Conservation (phyloP, 1,140 invertebrate genomes). For the Metaphire vulgaris region DNA sequence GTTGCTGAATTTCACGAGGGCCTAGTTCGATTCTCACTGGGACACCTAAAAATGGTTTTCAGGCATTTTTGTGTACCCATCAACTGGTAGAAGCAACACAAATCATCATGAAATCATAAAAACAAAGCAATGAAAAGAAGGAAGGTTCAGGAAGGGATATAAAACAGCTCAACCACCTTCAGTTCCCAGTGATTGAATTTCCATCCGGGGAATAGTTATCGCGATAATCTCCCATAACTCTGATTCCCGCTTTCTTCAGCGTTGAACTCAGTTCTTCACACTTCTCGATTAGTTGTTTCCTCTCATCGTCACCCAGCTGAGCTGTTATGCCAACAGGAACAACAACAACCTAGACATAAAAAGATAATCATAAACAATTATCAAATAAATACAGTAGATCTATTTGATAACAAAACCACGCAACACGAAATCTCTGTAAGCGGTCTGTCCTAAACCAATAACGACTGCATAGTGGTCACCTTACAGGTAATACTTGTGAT, state of each 20-base stretch:
- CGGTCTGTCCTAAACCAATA: too few relatives aligned
- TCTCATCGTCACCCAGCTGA: slow-evolving; percentile 65
- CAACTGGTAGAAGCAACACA: too few relatives aligned
- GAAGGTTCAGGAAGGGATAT: neutral
- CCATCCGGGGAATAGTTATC: slow-evolving; percentile 98
- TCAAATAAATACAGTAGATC: neutral
- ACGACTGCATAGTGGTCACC: too few relatives aligned
- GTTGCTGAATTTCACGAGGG: slow-evolving; percentile 82
- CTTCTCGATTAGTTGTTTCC: slow-evolving; percentile 62
- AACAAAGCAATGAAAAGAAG: too few relatives aligned
- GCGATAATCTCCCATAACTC: slow-evolving; percentile 72
- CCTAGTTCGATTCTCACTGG: slow-evolving; percentile 92
- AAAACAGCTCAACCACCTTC: slow-evolving; percentile 60
- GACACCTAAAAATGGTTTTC: slow-evolving; percentile 61
- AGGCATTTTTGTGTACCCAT: neutral
- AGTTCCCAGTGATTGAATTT: slow-evolving; percentile 99
- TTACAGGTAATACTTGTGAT: too few relatives aligned
- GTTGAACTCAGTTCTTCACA: slow-evolving; percentile 57
- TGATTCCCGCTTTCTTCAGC: slow-evolving; percentile 56
- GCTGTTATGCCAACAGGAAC: slow-evolving; percentile 96
- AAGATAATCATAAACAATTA: neutral
- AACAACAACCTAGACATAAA: slow-evolving; percentile 63
- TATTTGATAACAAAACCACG: neutral
- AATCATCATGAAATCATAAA: too few relatives aligned
- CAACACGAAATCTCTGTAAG: neutral